Conservation (phyloP, 2,888 invertebrate genomes). For the Tipula confusa region DNA sequence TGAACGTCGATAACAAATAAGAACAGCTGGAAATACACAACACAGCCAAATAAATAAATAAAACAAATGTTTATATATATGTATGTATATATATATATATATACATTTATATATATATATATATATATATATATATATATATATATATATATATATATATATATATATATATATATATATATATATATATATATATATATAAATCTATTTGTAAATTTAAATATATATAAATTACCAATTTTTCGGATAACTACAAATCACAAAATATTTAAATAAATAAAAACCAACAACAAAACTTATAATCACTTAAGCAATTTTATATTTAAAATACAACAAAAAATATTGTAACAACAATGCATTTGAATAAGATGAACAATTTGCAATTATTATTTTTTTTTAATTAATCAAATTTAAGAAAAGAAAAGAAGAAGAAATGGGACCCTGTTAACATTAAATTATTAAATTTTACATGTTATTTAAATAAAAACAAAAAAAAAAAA, state of each 20-base stretch:
- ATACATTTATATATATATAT: slow-evolving; percentile 3
- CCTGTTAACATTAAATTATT: slow-evolving; percentile 25
- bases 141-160: slow-evolving; percentile 16
- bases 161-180: background rate
- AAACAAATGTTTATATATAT: background rate
- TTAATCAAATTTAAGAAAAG: background rate
- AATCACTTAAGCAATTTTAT: slow-evolving; percentile 31
- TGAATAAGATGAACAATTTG: slow-evolving; percentile 25
- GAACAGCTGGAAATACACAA: background rate
- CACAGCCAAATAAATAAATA: background rate
- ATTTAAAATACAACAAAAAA: slow-evolving; percentile 27
- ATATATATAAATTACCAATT: slow-evolving; percentile 5
- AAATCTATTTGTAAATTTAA: background rate
- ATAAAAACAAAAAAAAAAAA: too few relatives aligned
- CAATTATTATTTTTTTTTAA: background rate
- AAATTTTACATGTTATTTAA: slow-evolving; percentile 20
- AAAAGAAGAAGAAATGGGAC: background rate
- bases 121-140: background rate
- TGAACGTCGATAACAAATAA: background rate
- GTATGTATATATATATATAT: background rate
- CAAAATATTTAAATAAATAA: slow-evolving; percentile 13
- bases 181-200: slow-evolving; percentile 26
- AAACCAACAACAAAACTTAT: slow-evolving; percentile 21
- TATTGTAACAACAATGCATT: background rate
- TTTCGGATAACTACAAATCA: background rate